Conservation (phyloP, 2,888 invertebrate genomes). For the Lydus trimaculatus region DNA sequence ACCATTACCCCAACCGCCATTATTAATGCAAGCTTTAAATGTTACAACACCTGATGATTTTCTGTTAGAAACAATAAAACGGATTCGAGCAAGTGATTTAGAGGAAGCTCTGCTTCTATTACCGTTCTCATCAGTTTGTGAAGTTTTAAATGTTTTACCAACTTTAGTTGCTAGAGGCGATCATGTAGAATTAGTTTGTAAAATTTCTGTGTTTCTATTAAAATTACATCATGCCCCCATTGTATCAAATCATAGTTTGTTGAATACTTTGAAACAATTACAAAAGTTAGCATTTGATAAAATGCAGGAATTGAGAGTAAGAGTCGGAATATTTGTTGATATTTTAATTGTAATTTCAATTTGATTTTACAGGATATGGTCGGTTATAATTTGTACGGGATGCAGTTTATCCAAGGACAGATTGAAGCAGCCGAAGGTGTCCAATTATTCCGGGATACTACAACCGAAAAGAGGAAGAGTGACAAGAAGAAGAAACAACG, state of each 20-base stretch:
- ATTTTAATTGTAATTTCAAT: slow-evolving; percentile 33
- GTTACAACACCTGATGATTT: slow-evolving; percentile 79
- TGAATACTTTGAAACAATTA: slow-evolving; percentile 71
- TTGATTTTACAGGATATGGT: slow-evolving; percentile 74
- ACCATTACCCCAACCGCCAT: slow-evolving; percentile 70
- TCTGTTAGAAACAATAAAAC: slow-evolving; percentile 78
- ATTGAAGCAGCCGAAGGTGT: slow-evolving; percentile 79
- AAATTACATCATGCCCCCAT: slow-evolving; percentile 82
- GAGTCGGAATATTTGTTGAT: slow-evolving; percentile 31
- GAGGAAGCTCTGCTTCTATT: slow-evolving; percentile 88
- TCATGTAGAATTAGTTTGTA: slow-evolving; percentile 78
- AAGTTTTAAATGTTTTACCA: slow-evolving; percentile 77
- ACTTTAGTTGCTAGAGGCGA: slow-evolving; percentile 72
- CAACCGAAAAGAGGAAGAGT: slow-evolving; percentile 67
- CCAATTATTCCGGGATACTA: slow-evolving; percentile 80
- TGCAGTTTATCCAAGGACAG: slow-evolving; percentile 77
- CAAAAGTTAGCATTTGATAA: slow-evolving; percentile 65
- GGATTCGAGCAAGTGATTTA: slow-evolving; percentile 86
- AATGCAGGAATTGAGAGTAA: slow-evolving; percentile 70
- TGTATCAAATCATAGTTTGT: slow-evolving; percentile 72
- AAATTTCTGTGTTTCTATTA: slow-evolving; percentile 79
- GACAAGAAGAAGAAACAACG: slow-evolving; percentile 69
- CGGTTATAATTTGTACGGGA: slow-evolving; percentile 85
- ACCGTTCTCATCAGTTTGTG: slow-evolving; percentile 82
- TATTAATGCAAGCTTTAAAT: slow-evolving; percentile 83